These are phyloP conservation scores for Habrosyne pyritoides DNA, from an alignment of 2,888 invertebrate genomes.

Conservation along the genomic window DNA sequence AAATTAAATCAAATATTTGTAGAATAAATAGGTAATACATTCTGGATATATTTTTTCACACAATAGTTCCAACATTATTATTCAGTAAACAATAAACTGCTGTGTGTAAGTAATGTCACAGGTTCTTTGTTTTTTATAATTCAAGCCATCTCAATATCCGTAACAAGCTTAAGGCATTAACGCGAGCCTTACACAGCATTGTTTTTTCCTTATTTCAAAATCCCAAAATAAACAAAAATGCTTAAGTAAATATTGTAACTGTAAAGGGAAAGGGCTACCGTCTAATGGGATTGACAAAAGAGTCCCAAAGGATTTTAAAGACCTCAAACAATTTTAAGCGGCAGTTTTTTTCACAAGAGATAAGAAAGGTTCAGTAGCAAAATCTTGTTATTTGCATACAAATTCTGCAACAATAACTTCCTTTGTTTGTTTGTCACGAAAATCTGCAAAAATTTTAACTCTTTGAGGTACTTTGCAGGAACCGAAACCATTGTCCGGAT, in stretches of 20 bases:
- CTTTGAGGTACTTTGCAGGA: conserved; percentile 63
- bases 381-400: conserved; percentile 82
- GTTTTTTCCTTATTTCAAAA: conserved; percentile 1
- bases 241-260: conserved; percentile 21
- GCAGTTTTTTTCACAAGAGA: conserved; percentile 52
- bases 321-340: conserved; percentile 44
- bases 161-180: conserved; percentile 10
- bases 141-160: background rate
- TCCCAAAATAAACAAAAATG: conserved; percentile 28
- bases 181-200: background rate
- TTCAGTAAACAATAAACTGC: background rate
- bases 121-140: too few species aligned
- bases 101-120: too few species aligned
- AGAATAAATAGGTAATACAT: too few species aligned
- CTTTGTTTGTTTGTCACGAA: conserved; percentile 54
- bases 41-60: too few species aligned
- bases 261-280: conserved; percentile 51
- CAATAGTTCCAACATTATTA: too few species aligned
- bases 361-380: conserved; percentile 76
- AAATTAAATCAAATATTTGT: too few species aligned
- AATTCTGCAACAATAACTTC: conserved; percentile 59
- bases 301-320: conserved; percentile 49
- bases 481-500: conserved; percentile 28
- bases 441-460: conserved; percentile 63
- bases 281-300: conserved; percentile 46